Evolutionary conservation across 1,140 invertebrate genomes (phyloP).

Genomic region (Myzus persicae): DNA sequence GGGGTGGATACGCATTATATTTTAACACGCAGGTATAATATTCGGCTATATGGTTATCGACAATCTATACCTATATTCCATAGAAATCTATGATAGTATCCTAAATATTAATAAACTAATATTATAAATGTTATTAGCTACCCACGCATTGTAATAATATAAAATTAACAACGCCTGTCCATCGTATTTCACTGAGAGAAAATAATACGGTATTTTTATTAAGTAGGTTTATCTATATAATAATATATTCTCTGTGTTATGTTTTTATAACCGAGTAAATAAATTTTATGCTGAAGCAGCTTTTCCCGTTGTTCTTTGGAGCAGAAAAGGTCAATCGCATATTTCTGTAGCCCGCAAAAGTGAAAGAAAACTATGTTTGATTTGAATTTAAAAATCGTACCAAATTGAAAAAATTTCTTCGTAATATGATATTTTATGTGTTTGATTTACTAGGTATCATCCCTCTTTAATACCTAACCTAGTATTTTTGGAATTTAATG

Average conservation of each 20-base stretch:
- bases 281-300: not conserved
- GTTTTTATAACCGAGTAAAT: not conserved
- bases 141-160: no score
- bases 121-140: not conserved
- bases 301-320: not conserved
- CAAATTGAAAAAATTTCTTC: not conserved
- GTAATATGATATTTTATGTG: no score
- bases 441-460: no score
- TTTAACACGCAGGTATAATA: not conserved
- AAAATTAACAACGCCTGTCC: not conserved
- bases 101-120: not conserved
- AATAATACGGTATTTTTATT: not conserved
- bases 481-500: no score
- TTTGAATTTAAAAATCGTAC: not conserved
- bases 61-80: not conserved
- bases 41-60: not conserved
- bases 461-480: no score
- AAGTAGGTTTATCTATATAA: not conserved
- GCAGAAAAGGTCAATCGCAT: not conserved
- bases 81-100: not conserved
- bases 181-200: not conserved
- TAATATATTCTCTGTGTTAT: not conserved
- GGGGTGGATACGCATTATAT: not conserved
- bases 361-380: not conserved
- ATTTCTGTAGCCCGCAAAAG: no score